Conservation (phyloP, 2,888 invertebrate species). For the Glaucopsyche alexis region DNA sequence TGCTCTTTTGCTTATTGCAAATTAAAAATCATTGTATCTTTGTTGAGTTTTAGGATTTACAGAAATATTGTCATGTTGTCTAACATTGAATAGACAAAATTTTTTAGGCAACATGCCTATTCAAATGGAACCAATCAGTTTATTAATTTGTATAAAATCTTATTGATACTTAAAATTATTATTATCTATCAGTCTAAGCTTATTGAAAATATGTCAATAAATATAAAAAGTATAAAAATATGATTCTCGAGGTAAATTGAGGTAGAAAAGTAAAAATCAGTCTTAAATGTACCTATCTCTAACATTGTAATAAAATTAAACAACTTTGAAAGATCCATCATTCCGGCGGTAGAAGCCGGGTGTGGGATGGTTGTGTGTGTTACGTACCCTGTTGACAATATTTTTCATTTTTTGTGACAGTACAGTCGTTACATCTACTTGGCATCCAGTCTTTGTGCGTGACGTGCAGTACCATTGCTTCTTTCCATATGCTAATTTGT, state of each 20-base stretch:
- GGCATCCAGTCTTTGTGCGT: conserved; percentile 64
- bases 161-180: background rate
- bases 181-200: conserved; percentile 31
- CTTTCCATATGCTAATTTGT: conserved; percentile 69
- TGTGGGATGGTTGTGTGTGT: conserved; percentile 62
- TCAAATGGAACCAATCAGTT: background rate
- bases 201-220: conserved; percentile 29
- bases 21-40: too few species aligned
- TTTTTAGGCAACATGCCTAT: too few species aligned
- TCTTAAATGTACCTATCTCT: conserved; percentile 32
- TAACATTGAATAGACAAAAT: too few species aligned
- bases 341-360: conserved; percentile 64
- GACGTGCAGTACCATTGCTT: conserved; percentile 73
- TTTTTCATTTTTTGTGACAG: conserved; percentile 51
- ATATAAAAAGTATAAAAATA: conserved; percentile 34
- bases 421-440: conserved; percentile 65
- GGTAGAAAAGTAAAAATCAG: conserved; percentile 40
- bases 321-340: conserved; percentile 68
- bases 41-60: too few species aligned
- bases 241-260: conserved; percentile 35
- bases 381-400: conserved; percentile 60
- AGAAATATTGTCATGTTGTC: too few species aligned
- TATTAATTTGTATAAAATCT: conserved; percentile 1
- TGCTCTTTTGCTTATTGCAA: too few species aligned
- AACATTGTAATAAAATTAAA: conserved; percentile 43